Evolutionary conservation across 2,113 vertebrate genomes (phyloP), one percentile per base, ranked within the genome.

Genomic region (Oncorhynchus nerka): DNA sequence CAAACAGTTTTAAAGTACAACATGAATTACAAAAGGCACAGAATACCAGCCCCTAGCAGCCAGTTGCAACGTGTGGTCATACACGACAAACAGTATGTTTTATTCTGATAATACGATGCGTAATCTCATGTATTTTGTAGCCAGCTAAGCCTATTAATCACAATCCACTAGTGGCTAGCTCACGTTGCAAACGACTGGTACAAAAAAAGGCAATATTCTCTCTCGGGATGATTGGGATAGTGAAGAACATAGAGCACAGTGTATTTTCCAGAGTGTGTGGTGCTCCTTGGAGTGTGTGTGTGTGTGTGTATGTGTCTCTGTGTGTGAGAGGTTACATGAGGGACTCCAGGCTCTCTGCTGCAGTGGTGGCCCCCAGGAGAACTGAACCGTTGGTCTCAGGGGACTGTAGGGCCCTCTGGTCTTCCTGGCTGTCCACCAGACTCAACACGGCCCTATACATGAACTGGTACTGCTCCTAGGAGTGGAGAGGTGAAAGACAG

Each of bases 391-490:
- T 99, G 83, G 95, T 98, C 77, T 99, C 97, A 68, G 96, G 89
- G 75, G 94, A 95, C 79, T 93, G 94, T 45, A 96, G 94, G 3
- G 94, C 93, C 70, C 94, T 94, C 92, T 97, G 94, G 85, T 99
- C 97, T 86, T 99, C 97, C 84, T 95, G 94, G 51, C 94, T 96
- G 90, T 95, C 96, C 79, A 99, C 95, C 55, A 98, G 94, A 81
- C 97, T 99, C 86, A 99, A 94, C 76, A 99, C 93, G 0, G 96
- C 95, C 84, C 94, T 95, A 91, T 98, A 99, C 76, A 99, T 94
- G 83, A 96, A 99, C 89, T 98, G 97, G 83, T 96, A 98, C 89
- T 98, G 97, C 30, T 99, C 97, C 97, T 99, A 83, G 15, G 5
- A 39, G 61, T 65, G 71, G 82, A 16, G 49, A 0, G 9, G 16